Base-by-base conservation (phyloP, 2,113 vertebrate species). In the Thamnaconus septentrionalis region DNA sequence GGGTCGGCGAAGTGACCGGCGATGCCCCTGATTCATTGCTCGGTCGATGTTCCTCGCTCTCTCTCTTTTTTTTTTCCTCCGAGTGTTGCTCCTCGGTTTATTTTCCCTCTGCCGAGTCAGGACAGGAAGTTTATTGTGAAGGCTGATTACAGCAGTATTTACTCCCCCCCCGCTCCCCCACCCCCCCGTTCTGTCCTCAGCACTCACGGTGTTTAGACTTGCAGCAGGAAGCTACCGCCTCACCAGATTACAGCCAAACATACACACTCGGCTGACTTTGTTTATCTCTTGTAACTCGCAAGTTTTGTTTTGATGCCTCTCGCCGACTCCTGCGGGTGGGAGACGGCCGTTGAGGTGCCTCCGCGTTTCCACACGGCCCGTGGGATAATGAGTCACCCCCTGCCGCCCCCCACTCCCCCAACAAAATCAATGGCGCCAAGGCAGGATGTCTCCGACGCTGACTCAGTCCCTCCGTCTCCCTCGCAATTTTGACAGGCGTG, bases 401-500 rank as follows among this genome's bases (percentile, higher is more conserved):
- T n/a, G n/a, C n/a, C n/a, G n/a, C n/a, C n/a, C n/a, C n/a, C n/a
- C n/a, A n/a, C n/a, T 2, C 18, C 18, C 18, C 2, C 53, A 5
- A 41, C 42, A 4, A 1, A 8, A 52, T 61, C 45, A 52, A 5
- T 39, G 39, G 45, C 45, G n/a, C 12, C 46, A 53, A 5, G 43
- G 50, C 59, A 82, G 71, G 77, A 71, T 65, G 69, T 74, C 49
- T 74, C 59, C 18, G 53, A 52, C 39, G 31, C 7, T 78, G 47
- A 64, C 73, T 71, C 31, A 54, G 3, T 69, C 39, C 18, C 9
- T 41, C 6, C 11, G 76, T 80, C 11, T 77, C 79, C 69, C 58
- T 18, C 45, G 52, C 56, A 59, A 45, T 82, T 31, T 74, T 64
- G 12, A 39, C 85, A 98, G 96, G 94, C 69, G 96, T 96, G 86